phyloP scores from a whole-genome alignment of 1,140 invertebrate genomes.

The Drosophila bipectinata region DNA sequence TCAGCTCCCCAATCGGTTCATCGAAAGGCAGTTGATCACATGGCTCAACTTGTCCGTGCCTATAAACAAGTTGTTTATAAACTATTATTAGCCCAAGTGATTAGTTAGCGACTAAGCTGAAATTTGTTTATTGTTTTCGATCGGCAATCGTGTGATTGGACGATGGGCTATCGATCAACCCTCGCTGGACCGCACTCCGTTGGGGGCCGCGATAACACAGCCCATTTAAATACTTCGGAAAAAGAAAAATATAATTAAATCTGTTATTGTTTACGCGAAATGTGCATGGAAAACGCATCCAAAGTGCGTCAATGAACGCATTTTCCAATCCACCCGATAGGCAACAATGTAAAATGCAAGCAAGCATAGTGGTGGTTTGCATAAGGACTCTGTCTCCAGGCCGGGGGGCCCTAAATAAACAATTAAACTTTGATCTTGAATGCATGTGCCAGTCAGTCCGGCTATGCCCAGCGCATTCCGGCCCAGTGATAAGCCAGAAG shows the following conservation, averaged over 20 bases:
- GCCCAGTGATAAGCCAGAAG: slow-evolving; percentile 25
- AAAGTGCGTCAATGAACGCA: slow-evolving; percentile 76
- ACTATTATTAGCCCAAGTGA: slow-evolving; percentile 41
- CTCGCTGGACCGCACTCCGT: slow-evolving; percentile 39
- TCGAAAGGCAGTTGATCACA: slow-evolving; percentile 33
- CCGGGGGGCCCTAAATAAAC: slow-evolving; percentile 20
- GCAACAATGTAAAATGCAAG: slow-evolving; percentile 18
- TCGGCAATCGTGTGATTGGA: slow-evolving; percentile 40
- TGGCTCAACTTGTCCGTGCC: slow-evolving; percentile 12
- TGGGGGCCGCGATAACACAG: slow-evolving; percentile 64
- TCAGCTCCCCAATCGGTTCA: slow-evolving; percentile 18
- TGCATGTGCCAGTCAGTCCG: slow-evolving; percentile 27
- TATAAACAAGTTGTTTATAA: slow-evolving; percentile 58
- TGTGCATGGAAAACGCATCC: slow-evolving; percentile 44
- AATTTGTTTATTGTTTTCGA: slow-evolving; percentile 55
- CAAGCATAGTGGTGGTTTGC: not conserved
- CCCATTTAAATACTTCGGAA: slow-evolving; percentile 45
- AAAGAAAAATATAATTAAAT: slow-evolving; percentile 67
- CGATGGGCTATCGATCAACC: slow-evolving; percentile 30
- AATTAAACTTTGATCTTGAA: slow-evolving; percentile 44
- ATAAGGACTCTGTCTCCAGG: slow-evolving; percentile 25
- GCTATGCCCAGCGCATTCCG: too few species aligned
- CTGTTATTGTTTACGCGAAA: slow-evolving; percentile 74
- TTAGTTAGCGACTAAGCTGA: slow-evolving; percentile 40
- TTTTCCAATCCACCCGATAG: slow-evolving; percentile 56